Evolutionary conservation across 2,113 vertebrate genomes (phyloP).

Genomic region (Shinisaurus crocodilurus): DNA sequence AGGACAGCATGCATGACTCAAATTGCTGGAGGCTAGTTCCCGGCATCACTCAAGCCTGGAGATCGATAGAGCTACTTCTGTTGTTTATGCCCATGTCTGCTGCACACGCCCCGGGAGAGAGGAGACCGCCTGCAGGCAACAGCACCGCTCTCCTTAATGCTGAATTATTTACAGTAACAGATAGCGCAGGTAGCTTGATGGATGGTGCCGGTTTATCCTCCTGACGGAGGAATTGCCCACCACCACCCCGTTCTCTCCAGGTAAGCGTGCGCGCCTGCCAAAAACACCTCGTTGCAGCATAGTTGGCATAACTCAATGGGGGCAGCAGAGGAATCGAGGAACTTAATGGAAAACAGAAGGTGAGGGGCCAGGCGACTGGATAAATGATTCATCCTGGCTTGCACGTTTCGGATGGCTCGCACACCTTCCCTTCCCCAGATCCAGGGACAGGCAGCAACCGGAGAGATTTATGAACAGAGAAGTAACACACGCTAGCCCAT

Average conservation of each 20-base stretch:
- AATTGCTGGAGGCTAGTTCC: neutral
- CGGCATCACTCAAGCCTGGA: neutral
- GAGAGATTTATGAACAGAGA: constrained; percentile 68
- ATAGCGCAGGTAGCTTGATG: constrained; percentile 55
- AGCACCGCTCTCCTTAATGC: constrained; percentile 24
- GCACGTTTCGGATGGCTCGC: constrained; percentile 29
- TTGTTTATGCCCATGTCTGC: neutral
- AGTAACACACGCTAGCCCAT: constrained; percentile 59
- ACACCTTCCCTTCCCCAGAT: constrained; percentile 17
- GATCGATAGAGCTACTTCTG: neutral
- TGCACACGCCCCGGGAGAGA: neutral
- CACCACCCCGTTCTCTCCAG: constrained; percentile 45
- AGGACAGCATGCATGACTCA: neutral
- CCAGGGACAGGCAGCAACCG: constrained; percentile 53
- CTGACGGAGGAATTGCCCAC: constrained; percentile 41
- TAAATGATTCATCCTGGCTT: constrained; percentile 59
- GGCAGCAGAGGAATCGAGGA: neutral
- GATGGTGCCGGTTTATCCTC: constrained; percentile 57
- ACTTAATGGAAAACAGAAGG: neutral
- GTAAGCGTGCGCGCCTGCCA: constrained; percentile 39
- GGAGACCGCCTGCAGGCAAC: neutral
- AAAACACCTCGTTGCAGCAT: neutral
- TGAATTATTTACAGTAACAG: constrained; percentile 60
- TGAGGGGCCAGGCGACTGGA: neutral
- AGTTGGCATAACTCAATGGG: constrained; percentile 55